These are phyloP conservation scores for Grantiella picta DNA, from an alignment of 2,113 vertebrate species.

Conservation along the genomic window DNA sequence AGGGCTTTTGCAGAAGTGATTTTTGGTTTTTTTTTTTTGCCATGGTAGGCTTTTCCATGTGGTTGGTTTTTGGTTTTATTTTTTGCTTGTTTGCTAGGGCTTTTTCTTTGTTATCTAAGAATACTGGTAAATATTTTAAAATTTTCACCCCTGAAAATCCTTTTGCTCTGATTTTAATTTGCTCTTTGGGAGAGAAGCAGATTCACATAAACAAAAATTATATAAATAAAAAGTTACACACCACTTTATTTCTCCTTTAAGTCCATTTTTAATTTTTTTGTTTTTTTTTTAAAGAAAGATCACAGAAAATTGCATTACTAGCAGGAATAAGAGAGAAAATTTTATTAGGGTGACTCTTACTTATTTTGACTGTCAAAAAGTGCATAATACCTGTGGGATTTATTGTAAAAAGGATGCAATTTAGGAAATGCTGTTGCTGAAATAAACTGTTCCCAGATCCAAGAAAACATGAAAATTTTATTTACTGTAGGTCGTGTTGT, in stretches of 20 bases:
- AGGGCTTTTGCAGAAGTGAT: not conserved
- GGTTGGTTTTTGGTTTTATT: not conserved
- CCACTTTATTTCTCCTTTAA: not conserved
- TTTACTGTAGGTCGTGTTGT: not conserved
- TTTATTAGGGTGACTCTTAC: not conserved
- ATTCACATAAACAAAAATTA: not conserved
- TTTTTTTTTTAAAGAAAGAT: not conserved
- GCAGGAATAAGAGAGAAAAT: not conserved
- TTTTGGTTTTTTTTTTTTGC: not conserved
- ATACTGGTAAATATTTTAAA: not conserved
- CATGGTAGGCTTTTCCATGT: rapidly evolving
- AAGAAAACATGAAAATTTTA: not conserved
- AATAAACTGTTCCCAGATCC: not conserved
- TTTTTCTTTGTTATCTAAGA: not conserved
- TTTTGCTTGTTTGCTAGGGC: not conserved
- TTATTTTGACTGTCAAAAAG: not conserved
- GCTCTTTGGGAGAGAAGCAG: not conserved
- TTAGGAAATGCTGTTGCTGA: not conserved
- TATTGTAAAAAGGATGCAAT: not conserved
- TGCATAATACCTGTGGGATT: not conserved
- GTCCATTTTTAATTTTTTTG: not conserved
- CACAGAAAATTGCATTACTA: not conserved
- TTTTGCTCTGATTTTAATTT: not conserved
- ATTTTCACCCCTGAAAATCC: not conserved
- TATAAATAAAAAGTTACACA: not conserved